Evolutionary conservation across 2,888 invertebrate species (phyloP), one percentile per base, ranked within the genome.

Genomic region (Ormyrus nitidulus): DNA sequence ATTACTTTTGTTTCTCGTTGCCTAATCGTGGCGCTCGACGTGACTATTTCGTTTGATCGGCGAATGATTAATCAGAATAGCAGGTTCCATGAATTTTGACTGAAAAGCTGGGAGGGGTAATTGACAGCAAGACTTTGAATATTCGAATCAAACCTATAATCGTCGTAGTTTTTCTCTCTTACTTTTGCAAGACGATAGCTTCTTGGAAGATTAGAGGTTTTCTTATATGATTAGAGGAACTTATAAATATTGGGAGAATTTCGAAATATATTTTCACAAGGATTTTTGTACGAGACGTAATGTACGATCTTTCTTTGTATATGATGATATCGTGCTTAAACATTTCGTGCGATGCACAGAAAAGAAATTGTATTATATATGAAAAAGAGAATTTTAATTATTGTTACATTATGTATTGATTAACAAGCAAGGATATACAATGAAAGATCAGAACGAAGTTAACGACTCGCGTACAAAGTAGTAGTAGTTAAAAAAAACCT

Each of bases 391-490:
- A 19, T 66, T 53, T 8, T 13, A 65, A 19, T n/a, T 6, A 56
- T 58, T 48, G 13, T 70, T 46, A 46, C 34, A 51, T 49, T 71
- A 9, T 69, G 58, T 6, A 48, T 70, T 58, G 13, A 71, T 4
- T 10, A 49, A 34, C 13, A 13, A 13, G 48, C 44, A 70, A 10
- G 10, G 9, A 53, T 7, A 72, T 64, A 56, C 64, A 77, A 3
- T 59, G 46, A 70, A 74, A 56, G 53, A 61, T 51, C 53, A 34
- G 46, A 70, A 61, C 65, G 11, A 71, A 79, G 61, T 65, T 59
- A 68, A 53, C 61, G 66, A 74, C 54, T 81, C 70, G 58, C 69
- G 70, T 77, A 77, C 58, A 77, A 77, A 77, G 34, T 77, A 70
- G 64, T 77, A 74, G 46, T 53, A 58, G 46, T 53, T 53, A 59